phyloP scores from a whole-genome alignment of 2,113 vertebrate genomes.

The Oceanodroma tethys region DNA sequence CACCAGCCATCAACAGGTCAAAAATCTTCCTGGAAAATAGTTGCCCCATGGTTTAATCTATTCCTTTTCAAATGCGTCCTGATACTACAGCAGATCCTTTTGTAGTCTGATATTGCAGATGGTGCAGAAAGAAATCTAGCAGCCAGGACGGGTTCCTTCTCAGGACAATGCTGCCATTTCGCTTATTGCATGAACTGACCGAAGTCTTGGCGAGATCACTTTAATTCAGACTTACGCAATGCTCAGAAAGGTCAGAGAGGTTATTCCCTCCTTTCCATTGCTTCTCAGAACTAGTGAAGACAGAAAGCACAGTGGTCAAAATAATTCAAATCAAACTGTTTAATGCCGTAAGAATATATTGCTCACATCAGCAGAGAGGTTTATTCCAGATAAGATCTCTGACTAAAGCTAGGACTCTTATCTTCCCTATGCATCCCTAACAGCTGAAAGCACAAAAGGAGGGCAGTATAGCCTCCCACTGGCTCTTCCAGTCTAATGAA shows the following conservation, averaged over 20 bases:
- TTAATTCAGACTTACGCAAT: background rate
- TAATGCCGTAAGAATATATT: background rate
- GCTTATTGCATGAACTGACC: background rate
- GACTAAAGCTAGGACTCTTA: background rate
- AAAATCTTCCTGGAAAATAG: background rate
- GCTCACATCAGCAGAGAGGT: background rate
- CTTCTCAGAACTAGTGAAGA: background rate
- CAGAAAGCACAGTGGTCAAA: slow-evolving; percentile 11
- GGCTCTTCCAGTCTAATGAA: background rate
- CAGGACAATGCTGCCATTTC: background rate
- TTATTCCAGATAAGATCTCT: background rate
- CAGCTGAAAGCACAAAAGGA: background rate
- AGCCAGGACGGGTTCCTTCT: background rate
- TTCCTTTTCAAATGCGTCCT: background rate
- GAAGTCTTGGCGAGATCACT: background rate
- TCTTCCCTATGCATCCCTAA: background rate
- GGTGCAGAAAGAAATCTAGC: background rate
- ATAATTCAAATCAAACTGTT: background rate
- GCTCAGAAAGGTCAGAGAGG: background rate
- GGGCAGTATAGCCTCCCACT: background rate
- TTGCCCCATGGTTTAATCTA: background rate
- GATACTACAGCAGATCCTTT: background rate
- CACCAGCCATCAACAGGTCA: background rate
- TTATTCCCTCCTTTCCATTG: background rate
- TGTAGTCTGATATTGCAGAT: background rate